Conservation (phyloP, 2,113 vertebrate genomes). For the Upupa epops region DNA sequence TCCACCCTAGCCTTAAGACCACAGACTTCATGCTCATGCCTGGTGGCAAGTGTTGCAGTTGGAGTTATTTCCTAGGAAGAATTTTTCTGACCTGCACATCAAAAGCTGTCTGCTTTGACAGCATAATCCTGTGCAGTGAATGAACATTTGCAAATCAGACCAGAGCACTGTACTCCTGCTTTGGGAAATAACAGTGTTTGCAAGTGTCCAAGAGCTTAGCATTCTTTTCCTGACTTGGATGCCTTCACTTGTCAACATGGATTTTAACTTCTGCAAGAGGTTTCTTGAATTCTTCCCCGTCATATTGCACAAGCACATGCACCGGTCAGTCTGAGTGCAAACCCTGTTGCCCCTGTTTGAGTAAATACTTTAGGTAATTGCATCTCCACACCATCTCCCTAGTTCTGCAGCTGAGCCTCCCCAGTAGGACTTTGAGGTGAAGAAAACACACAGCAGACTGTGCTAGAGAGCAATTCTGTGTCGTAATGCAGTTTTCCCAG, state of each 20-base stretch:
- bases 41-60: not conserved
- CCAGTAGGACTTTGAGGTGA: not conserved
- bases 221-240: not conserved
- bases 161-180: not conserved
- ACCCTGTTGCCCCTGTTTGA: conserved; percentile 9
- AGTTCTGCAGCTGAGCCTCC: conserved; percentile 18
- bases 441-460: not conserved
- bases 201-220: not conserved
- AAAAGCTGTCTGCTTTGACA: not conserved
- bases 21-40: not conserved
- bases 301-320: not conserved
- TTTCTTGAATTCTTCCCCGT: conserved; percentile 8
- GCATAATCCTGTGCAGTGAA: not conserved
- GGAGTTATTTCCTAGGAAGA: not conserved
- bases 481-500: not conserved
- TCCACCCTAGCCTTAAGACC: rapidly evolving
- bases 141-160: not conserved
- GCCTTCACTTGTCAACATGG: not conserved
- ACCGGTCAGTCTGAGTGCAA: conserved; percentile 1
- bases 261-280: conserved; percentile 9
- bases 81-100: not conserved
- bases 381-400: not conserved
- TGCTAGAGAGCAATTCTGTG: not conserved
- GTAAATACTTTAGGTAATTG: conserved; percentile 51
- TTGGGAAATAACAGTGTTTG: not conserved